phyloP scores from a whole-genome alignment of 2,113 vertebrate genomes.

The Tragelaphus scriptus region DNA sequence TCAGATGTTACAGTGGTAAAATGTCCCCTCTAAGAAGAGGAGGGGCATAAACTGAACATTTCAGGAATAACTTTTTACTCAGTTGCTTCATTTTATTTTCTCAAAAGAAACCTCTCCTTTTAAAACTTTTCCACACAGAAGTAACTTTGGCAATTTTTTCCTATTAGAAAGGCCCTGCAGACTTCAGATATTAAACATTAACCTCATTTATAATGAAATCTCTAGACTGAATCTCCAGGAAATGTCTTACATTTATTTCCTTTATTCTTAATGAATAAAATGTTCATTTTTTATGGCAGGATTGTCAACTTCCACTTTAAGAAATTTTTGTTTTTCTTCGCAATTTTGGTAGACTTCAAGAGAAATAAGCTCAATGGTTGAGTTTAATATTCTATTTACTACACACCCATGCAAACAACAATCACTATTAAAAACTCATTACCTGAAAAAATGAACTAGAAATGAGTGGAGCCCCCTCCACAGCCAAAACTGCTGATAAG shows the following conservation, averaged over 20 bases:
- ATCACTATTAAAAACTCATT: not conserved
- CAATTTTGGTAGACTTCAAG: conserved; percentile 47
- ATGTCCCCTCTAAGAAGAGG: conserved; percentile 42
- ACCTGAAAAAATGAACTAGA: conserved; percentile 7
- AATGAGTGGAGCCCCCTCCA: not conserved
- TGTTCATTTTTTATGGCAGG: conserved; percentile 66
- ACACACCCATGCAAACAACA: not conserved
- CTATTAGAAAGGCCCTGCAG: conserved; percentile 66
- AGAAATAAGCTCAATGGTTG: not conserved
- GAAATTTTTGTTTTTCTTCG: conserved; percentile 18
- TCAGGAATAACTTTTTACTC: conserved; percentile 57
- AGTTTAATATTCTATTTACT: conserved; percentile 43
- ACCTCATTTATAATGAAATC: conserved; percentile 73
- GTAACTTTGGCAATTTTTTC: conserved; percentile 71
- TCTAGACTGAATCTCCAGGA: conserved; percentile 70
- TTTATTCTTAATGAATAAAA: conserved; percentile 44
- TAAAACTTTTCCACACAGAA: conserved; percentile 56
- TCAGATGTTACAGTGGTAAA: conserved; percentile 14
- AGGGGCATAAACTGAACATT: conserved; percentile 62
- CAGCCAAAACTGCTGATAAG: not conserved
- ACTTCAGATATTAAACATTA: conserved; percentile 74
- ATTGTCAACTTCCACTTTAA: conserved; percentile 57
- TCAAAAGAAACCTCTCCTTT: conserved; percentile 69
- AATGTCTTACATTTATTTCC: conserved; percentile 75
- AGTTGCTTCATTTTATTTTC: conserved; percentile 59